Percentiles rank a stretch among this genome's conserved stretches.
These are phyloP conservation scores for Betta splendens DNA, from an alignment of 2,797 vertebrate species.

Conservation along the genomic window DNA sequence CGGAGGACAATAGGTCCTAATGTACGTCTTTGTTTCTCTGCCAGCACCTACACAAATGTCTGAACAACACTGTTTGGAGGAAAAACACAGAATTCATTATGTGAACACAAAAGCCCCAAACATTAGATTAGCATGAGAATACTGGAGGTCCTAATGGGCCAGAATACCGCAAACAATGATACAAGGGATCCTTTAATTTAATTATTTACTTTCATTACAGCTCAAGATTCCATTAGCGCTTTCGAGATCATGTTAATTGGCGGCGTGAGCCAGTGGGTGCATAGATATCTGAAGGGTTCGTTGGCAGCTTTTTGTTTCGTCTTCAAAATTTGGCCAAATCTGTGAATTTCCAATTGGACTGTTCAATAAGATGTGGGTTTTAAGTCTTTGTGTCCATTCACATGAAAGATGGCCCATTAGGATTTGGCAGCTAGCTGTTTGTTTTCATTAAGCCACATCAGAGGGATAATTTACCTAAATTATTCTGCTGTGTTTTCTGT, in stretches of 20 bases:
- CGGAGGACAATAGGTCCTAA: conserved; percentile 71
- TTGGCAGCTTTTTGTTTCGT: conserved; percentile 67
- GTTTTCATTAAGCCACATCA: conserved; percentile 80
- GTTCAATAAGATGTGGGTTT: conserved; percentile 74
- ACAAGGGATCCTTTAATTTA: conserved; percentile 72
- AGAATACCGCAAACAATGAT: conserved; percentile 73
- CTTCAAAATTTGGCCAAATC: conserved; percentile 78
- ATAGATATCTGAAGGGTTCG: conserved; percentile 78
- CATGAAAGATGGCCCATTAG: conserved; percentile 79
- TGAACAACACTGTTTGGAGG: conserved; percentile 75
- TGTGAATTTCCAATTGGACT: conserved; percentile 75
- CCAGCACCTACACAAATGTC: conserved; percentile 80
- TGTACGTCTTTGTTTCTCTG: conserved; percentile 82
- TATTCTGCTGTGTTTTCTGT: conserved; percentile 65
- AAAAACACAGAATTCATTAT: conserved; percentile 79
- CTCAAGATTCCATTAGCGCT: conserved; percentile 84
- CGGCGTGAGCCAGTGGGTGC: conserved; percentile 72
- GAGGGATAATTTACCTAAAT: conserved; percentile 81
- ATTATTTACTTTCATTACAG: conserved; percentile 79
- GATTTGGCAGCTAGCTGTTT: conserved; percentile 73
- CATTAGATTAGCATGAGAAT: conserved; percentile 84
- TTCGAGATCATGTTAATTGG: conserved; percentile 76
- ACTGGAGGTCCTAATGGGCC: conserved; percentile 71
- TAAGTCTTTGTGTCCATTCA: conserved; percentile 79
- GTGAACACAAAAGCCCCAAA: conserved; percentile 65